These are phyloP conservation scores for Gopherus evgoodei DNA, from an alignment of 2,113 vertebrate species.

Conservation along the genomic window DNA sequence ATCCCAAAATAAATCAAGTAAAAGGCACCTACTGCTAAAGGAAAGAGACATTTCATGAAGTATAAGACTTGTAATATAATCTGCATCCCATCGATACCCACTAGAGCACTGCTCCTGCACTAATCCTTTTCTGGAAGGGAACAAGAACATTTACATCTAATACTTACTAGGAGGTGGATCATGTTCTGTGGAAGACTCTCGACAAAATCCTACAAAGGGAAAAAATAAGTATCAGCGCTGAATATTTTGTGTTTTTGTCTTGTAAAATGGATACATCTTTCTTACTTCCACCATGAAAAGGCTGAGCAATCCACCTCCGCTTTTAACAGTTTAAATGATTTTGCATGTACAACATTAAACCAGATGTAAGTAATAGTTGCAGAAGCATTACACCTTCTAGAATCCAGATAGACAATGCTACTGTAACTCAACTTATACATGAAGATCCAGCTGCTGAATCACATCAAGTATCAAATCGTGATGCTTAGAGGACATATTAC, in stretches of 20 bases:
- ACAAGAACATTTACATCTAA: background rate
- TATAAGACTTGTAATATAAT: background rate
- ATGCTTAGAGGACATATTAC: background rate
- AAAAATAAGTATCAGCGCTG: background rate
- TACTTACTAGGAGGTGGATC: slow-evolving; percentile 74
- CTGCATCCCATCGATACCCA: background rate
- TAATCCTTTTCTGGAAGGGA: background rate
- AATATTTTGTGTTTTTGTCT: background rate
- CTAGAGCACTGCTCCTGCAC: background rate
- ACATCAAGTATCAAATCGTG: background rate
- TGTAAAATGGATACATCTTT: background rate
- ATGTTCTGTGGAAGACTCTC: slow-evolving; percentile 77
- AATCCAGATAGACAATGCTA: background rate
- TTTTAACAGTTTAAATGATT: background rate
- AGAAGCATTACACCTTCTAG: background rate
- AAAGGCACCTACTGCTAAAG: background rate
- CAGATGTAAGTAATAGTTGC: background rate
- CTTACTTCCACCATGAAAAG: background rate
- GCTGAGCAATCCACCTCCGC: background rate
- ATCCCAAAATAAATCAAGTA: slow-evolving; percentile 11
- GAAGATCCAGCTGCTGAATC: background rate
- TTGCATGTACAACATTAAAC: fast-evolving
- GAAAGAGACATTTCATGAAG: background rate
- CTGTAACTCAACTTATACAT: background rate
- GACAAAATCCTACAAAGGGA: slow-evolving; percentile 81